phyloP scores from a whole-genome alignment of 2,113 vertebrate genomes.

The Mystacornis crossleyi region DNA sequence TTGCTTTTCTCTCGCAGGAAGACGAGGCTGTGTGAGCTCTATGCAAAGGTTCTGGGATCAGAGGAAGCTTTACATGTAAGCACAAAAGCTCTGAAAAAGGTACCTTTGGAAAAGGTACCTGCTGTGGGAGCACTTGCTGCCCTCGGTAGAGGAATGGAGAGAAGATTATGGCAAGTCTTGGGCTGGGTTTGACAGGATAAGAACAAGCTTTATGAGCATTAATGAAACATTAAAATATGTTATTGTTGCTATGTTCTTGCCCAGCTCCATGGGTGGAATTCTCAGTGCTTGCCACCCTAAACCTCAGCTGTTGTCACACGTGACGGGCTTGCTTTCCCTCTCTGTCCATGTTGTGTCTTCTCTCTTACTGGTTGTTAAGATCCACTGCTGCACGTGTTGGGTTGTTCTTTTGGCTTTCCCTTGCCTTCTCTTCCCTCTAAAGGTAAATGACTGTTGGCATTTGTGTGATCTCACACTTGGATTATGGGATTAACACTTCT shows the following conservation, averaged over 20 bases:
- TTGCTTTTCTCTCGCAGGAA: constrained; percentile 73
- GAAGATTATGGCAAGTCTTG: background rate
- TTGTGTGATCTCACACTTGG: background rate
- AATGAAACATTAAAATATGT: background rate
- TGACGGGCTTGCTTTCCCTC: background rate
- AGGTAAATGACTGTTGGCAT: background rate
- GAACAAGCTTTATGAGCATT: background rate
- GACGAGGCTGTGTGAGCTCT: constrained; percentile 90
- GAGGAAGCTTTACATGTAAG: constrained; percentile 92
- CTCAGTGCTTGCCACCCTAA: background rate
- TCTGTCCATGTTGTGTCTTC: background rate
- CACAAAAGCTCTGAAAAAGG: background rate
- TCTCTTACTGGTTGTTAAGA: background rate
- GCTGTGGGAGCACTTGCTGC: background rate
- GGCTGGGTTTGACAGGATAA: background rate
- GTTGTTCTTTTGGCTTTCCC: background rate
- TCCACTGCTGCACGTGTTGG: background rate
- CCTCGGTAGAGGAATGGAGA: background rate
- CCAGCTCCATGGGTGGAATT: background rate
- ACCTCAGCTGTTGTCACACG: background rate
- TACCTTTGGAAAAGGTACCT: background rate
- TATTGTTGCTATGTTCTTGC: background rate
- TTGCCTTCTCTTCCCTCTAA: background rate
- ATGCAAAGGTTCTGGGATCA: constrained; percentile 86
- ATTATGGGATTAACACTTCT: accelerated